Conservation (phyloP, 2,113 vertebrate genomes). For the Phoenicopterus ruber region DNA sequence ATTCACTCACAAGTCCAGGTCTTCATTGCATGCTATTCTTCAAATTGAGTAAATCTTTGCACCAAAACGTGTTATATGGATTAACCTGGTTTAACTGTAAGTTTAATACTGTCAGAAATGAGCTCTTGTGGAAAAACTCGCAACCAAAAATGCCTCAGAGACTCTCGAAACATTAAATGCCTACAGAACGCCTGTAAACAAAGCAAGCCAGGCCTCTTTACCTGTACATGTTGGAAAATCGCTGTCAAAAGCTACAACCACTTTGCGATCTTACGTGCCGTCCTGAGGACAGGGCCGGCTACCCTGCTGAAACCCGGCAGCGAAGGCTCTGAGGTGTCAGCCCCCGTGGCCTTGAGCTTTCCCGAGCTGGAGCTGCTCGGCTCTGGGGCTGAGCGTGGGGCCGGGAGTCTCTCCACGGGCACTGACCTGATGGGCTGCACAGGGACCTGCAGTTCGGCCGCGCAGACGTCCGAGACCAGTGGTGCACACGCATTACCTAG, state of each 20-base stretch:
- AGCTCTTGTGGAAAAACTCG: neutral
- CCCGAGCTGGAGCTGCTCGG: neutral
- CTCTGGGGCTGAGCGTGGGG: neutral
- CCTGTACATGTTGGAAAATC: neutral
- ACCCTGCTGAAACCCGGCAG: neutral
- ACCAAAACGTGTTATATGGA: neutral
- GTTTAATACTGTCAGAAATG: neutral
- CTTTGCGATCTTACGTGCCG: fast-evolving
- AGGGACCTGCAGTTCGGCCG: neutral
- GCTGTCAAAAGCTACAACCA: neutral
- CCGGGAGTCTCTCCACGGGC: neutral
- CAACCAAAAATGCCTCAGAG: neutral
- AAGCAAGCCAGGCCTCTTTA: neutral
- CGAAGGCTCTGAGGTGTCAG: fast-evolving
- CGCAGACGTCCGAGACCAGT: neutral
- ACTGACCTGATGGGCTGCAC: fast-evolving
- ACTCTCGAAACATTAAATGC: neutral
- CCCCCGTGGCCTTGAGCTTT: neutral
- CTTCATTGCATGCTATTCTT: neutral
- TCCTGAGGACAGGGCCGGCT: fast-evolving
- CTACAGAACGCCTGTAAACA: neutral
- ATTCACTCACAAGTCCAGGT: neutral
- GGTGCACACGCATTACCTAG: too few species aligned
- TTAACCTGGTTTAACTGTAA: neutral
- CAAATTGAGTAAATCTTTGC: neutral